These are phyloP conservation scores for Leptopilina boulardi DNA, from an alignment of 1,140 invertebrate genomes.

Conservation along the genomic window DNA sequence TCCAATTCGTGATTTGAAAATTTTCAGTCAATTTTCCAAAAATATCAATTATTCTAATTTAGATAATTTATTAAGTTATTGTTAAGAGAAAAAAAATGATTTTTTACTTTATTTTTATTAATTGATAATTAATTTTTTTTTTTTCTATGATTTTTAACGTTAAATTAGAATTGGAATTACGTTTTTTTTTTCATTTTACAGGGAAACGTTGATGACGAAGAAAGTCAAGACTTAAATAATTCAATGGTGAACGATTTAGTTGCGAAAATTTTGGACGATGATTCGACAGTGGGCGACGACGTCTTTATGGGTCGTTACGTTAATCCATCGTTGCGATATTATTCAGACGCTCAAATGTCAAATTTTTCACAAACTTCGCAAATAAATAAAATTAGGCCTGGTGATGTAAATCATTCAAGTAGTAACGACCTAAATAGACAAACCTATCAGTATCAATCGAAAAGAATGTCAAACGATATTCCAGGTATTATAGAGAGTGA, in stretches of 20 bases:
- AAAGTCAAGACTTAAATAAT: constrained; percentile 76
- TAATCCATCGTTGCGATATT: constrained; percentile 52
- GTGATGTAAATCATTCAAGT: constrained; percentile 42
- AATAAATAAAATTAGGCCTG: constrained; percentile 42
- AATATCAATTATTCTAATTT: no score
- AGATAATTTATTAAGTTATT: no score
- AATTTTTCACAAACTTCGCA: constrained; percentile 24
- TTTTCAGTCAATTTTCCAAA: no score
- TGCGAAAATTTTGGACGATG: constrained; percentile 80
- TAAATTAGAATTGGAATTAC: no score
- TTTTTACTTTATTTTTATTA: no score
- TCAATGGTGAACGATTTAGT: constrained; percentile 81
- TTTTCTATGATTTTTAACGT: neutral
- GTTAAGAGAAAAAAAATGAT: no score
- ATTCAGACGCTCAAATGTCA: constrained; percentile 42
- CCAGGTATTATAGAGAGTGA: constrained; percentile 55
- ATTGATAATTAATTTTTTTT: no score
- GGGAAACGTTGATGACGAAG: constrained; percentile 77
- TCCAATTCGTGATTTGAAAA: no score
- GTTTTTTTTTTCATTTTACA: constrained; percentile 59
- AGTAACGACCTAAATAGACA: constrained; percentile 43
- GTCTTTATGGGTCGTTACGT: constrained; percentile 66
- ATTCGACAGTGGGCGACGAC: constrained; percentile 73
- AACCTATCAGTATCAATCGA: constrained; percentile 40
- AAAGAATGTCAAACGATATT: constrained; percentile 53